Evolutionary conservation across 2,888 invertebrate species (phyloP).

Genomic region (Hipparchia semele): DNA sequence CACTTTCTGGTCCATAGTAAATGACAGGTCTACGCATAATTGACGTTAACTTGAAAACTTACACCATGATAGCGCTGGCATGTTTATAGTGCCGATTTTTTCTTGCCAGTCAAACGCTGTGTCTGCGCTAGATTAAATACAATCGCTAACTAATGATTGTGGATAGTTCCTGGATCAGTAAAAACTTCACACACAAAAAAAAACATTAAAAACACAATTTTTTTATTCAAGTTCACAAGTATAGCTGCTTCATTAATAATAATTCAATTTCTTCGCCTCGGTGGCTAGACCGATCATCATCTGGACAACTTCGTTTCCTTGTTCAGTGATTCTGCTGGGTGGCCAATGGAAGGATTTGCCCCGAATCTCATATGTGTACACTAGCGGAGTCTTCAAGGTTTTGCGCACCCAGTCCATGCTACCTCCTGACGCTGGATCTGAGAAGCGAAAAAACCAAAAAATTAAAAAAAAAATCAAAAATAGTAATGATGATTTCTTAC

Average conservation of each 20-base stretch:
- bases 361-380: constrained; percentile 86
- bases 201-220: neutral
- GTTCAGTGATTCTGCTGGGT: constrained; percentile 84
- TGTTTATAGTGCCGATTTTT: too few species aligned
- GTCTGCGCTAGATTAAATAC: too few species aligned
- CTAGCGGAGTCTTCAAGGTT: constrained; percentile 77
- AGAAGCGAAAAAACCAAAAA: neutral
- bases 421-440: constrained; percentile 82
- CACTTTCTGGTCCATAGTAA: too few species aligned
- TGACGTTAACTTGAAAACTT: too few species aligned
- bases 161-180: too few species aligned
- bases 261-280: constrained; percentile 73
- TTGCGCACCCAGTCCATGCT: constrained; percentile 86
- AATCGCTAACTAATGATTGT: too few species aligned
- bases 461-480: too few species aligned
- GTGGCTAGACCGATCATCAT: constrained; percentile 81
- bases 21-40: too few species aligned
- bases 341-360: constrained; percentile 88
- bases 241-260: constrained; percentile 51
- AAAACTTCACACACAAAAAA: neutral
- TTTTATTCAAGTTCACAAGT: too few species aligned
- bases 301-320: constrained; percentile 85
- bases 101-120: too few species aligned
- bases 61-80: too few species aligned
- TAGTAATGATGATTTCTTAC: too few species aligned